Conservation (phyloP, 2,113 vertebrate species). For the Cinclus cinclus region DNA sequence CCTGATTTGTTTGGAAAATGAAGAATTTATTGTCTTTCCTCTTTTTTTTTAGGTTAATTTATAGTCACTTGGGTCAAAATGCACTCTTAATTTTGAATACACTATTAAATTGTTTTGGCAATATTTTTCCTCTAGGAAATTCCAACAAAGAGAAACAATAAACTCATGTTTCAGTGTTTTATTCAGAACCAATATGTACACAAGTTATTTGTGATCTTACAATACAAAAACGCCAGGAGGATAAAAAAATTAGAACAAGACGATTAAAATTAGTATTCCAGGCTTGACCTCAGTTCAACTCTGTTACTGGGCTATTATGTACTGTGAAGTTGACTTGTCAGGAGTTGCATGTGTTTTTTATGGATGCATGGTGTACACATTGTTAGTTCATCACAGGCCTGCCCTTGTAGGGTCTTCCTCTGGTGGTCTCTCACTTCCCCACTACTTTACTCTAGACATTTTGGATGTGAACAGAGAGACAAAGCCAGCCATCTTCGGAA, state of each 20-base stretch:
- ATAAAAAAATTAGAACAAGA: not conserved
- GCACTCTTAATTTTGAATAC: conserved; percentile 27
- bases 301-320: not conserved
- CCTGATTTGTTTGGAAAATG: not conserved
- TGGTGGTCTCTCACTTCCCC: not conserved
- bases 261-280: conserved; percentile 2
- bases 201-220: not conserved
- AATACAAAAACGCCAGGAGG: not conserved
- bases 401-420: not conserved
- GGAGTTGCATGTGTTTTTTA: not conserved
- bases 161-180: conserved; percentile 7
- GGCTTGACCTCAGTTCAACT: conserved; percentile 5
- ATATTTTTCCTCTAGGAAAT: conserved; percentile 9
- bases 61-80: conserved; percentile 7
- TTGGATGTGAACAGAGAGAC: not conserved
- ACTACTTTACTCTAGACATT: accelerated
- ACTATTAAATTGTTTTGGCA: conserved; percentile 35
- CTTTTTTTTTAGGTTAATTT: not conserved
- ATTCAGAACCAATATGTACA: conserved; percentile 1
- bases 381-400: not conserved
- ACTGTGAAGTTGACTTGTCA: not conserved
- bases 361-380: not conserved
- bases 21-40: not conserved
- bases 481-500: not conserved
- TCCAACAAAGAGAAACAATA: conserved; percentile 27